Evolutionary conservation across 2,888 invertebrate genomes (phyloP).

Genomic region (Yponomeuta plumbellus): DNA sequence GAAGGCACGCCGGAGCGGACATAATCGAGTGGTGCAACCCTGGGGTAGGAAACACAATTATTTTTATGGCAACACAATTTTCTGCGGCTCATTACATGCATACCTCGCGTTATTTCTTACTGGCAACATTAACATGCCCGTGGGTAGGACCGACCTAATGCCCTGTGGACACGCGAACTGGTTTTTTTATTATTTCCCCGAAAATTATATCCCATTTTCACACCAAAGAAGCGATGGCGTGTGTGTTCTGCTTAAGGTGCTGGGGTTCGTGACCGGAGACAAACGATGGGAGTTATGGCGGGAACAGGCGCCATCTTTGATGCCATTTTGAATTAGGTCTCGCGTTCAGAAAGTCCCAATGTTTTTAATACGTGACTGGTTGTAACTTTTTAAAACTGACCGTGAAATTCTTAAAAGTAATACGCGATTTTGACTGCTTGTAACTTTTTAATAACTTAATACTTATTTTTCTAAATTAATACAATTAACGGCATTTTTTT

Average conservation of each 20-base stretch:
- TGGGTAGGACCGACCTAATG: slow-evolving; percentile 69
- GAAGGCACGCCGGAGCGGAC: slow-evolving; percentile 20
- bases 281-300: slow-evolving; percentile 40
- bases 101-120: slow-evolving; percentile 52
- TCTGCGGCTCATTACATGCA: slow-evolving; percentile 74
- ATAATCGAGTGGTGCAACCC: slow-evolving; percentile 52
- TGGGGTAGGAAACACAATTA: slow-evolving; percentile 67
- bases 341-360: background rate
- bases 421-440: background rate
- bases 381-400: background rate
- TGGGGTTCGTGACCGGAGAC: slow-evolving; percentile 63
- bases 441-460: background rate
- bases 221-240: slow-evolving; percentile 50
- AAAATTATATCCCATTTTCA: slow-evolving; percentile 75
- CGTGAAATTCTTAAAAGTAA: too few species aligned
- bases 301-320: slow-evolving; percentile 29
- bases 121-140: slow-evolving; percentile 71
- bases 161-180: slow-evolving; percentile 69
- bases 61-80: slow-evolving; percentile 77
- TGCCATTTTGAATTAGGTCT: slow-evolving; percentile 35
- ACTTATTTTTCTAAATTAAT: background rate
- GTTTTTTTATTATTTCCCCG: slow-evolving; percentile 71
- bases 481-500: background rate
- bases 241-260: slow-evolving; percentile 47
- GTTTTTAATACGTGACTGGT: background rate